These are phyloP conservation scores for Caenorhabditis becei DNA, from an alignment of 2,888 invertebrate genomes.

Conservation along the genomic window DNA sequence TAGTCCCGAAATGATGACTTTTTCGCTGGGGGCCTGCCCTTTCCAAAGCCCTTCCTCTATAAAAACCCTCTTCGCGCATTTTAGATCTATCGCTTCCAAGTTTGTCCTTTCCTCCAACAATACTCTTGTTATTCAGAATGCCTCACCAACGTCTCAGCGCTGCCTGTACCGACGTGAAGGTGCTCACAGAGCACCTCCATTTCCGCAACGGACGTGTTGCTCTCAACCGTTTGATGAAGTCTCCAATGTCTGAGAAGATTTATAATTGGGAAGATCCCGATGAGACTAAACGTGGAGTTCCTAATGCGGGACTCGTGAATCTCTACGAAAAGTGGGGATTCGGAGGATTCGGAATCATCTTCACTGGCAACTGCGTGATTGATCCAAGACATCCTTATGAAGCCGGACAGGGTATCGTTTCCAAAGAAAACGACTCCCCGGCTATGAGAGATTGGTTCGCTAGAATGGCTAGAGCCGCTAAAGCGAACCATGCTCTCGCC, in stretches of 20 bases:
- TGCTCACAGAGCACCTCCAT: constrained; percentile 55
- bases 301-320: constrained; percentile 62
- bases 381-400: constrained; percentile 69
- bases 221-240: constrained; percentile 64
- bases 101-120: neutral
- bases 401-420: constrained; percentile 61
- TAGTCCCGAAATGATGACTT: constrained; percentile 45
- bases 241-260: constrained; percentile 68
- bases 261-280: constrained; percentile 62
- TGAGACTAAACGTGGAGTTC: constrained; percentile 66
- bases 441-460: constrained; percentile 59
- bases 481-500: constrained; percentile 65
- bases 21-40: constrained; percentile 13
- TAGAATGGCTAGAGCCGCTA: constrained; percentile 53
- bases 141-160: constrained; percentile 41
- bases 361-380: constrained; percentile 72
- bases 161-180: constrained; percentile 23
- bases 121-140: constrained; percentile 6
- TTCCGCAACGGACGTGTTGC: constrained; percentile 64
- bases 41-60: constrained; percentile 20
- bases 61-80: constrained; percentile 8
- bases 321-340: constrained; percentile 73
- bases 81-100: neutral
- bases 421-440: constrained; percentile 60
- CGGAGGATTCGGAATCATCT: constrained; percentile 73